Conservation (phyloP, 1,140 invertebrate genomes). For the Micrasema longulum region DNA sequence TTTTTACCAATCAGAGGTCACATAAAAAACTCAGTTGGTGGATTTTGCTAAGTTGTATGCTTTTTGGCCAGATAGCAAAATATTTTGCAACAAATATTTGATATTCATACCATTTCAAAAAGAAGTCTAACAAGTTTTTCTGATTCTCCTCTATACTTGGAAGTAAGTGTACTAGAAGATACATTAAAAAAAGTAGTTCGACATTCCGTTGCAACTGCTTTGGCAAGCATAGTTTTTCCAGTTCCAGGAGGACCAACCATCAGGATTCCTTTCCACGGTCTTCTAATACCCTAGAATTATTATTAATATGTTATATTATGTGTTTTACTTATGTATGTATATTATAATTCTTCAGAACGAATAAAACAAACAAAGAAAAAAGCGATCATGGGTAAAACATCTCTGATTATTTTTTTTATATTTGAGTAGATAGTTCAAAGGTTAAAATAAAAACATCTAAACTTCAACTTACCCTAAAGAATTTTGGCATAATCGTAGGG, state of each 20-base stretch:
- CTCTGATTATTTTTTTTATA: no score
- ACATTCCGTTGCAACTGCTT: slow-evolving; percentile 99
- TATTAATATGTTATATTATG: background rate
- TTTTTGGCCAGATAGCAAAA: background rate
- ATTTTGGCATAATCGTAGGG: slow-evolving; percentile 97
- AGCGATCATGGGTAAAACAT: no score
- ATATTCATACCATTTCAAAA: slow-evolving; percentile 99
- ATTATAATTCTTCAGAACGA: no score
- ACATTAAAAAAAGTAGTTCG: slow-evolving; percentile 99
- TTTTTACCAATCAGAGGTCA: no score
- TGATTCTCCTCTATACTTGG: slow-evolving; percentile 98
- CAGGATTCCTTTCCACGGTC: slow-evolving; percentile 91
- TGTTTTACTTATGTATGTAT: no score
- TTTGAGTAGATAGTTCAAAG: no score
- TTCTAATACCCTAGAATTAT: slow-evolving; percentile 76
- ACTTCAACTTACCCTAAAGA: slow-evolving; percentile 81
- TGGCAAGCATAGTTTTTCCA: slow-evolving; percentile 98
- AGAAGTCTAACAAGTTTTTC: slow-evolving; percentile 97
- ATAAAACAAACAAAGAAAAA: no score
- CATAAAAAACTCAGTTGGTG: no score
- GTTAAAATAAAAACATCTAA: slow-evolving; percentile 3
- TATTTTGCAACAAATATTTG: background rate
- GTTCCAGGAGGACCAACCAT: slow-evolving; percentile 92
- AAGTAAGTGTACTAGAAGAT: slow-evolving; percentile 95
- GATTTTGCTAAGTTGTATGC: no score